Percentiles rank a stretch among this genome's conserved stretches.
These are phyloP conservation scores for Ictidomys tridecemlineatus DNA, from an alignment of 2,113 vertebrate species.

Conservation along the genomic window DNA sequence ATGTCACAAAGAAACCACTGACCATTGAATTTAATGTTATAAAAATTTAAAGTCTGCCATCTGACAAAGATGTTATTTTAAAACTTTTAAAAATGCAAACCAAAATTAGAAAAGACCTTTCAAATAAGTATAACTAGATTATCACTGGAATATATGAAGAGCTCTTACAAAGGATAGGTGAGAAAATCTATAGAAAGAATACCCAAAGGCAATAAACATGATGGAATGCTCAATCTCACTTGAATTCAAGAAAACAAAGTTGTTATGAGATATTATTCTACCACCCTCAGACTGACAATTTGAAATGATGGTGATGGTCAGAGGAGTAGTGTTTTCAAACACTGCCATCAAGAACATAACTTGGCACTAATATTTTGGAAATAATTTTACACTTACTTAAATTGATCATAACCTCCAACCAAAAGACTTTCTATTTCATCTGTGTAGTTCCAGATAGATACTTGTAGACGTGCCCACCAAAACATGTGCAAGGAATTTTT, in stretches of 20 bases:
- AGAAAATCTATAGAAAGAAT: neutral
- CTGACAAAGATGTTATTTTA: constrained; percentile 9
- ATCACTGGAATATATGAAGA: constrained; percentile 7
- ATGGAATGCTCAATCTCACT: neutral
- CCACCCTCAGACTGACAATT: neutral
- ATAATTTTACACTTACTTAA: neutral
- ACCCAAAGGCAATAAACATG: neutral
- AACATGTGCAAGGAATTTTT: neutral
- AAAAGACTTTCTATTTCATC: neutral
- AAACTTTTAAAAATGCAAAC: constrained; percentile 32
- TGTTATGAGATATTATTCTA: neutral
- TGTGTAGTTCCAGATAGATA: neutral
- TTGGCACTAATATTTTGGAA: neutral
- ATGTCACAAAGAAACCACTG: neutral
- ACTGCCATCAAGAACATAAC: neutral
- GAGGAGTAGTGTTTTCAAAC: neutral
- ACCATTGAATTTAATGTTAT: neutral
- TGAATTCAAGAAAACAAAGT: constrained; percentile 15
- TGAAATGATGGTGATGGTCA: neutral
- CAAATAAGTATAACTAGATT: neutral
- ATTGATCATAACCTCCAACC: neutral
- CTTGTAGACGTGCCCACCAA: neutral
- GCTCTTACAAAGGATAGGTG: neutral
- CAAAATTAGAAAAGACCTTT: neutral
- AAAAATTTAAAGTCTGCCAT: neutral